Evolutionary conservation across 2,888 invertebrate genomes (phyloP).

Genomic region (Caenorhabditis sp.): DNA sequence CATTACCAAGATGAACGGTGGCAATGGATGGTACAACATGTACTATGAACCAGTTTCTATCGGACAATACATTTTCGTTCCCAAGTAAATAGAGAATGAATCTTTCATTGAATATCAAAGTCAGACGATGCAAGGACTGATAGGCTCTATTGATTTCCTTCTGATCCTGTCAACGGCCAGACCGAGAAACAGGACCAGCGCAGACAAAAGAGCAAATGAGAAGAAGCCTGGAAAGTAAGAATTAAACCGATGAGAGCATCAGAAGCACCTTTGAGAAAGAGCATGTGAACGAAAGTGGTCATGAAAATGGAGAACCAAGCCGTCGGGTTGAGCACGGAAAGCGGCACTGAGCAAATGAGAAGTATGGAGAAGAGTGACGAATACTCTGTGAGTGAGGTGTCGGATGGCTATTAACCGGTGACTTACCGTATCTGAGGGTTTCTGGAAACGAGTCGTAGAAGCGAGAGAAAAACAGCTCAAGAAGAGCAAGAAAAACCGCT

Average conservation of each 20-base stretch:
- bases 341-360: not conserved
- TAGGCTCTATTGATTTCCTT: not conserved
- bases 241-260: not conserved
- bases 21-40: slow-evolving; percentile 6
- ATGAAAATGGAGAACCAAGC: slow-evolving; percentile 9
- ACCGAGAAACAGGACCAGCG: not conserved
- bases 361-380: not conserved
- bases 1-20: not conserved
- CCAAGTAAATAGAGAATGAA: not conserved
- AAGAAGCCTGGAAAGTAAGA: not conserved
- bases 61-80: slow-evolving; percentile 16
- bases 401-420: not conserved
- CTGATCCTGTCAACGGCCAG: not conserved
- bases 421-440: not conserved
- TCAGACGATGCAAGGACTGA: not conserved
- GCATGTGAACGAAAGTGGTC: slow-evolving; percentile 7
- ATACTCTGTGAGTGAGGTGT: too few relatives aligned
- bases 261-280: not conserved
- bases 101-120: not conserved
- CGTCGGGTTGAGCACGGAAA: not conserved
- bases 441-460: not conserved
- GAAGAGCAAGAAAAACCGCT: not conserved
- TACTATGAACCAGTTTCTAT: slow-evolving; percentile 20
- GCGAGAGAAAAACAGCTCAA: not conserved
- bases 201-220: not conserved